Evolutionary conservation across 2,888 invertebrate species (phyloP), one percentile per base, ranked within the genome.

Genomic region (Villa cingulata): DNA sequence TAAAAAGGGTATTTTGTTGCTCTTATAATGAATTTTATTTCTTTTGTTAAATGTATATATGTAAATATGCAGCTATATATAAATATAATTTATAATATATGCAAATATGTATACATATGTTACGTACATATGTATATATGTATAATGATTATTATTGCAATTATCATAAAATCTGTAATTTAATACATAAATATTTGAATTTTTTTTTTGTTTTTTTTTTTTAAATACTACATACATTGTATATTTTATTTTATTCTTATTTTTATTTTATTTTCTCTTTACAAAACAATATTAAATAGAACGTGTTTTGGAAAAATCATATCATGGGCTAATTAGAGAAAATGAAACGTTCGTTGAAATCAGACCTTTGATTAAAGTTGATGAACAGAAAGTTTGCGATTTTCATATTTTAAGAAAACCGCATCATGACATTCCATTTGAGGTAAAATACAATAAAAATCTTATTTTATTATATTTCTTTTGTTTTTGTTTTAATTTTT

Each of bases 361-460:
- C 61, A 90, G 89, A 53, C 91, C 91, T n/a, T 76, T 85, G 57
- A 91, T 92, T 65, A 77, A 86, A 59, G 90, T 89, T 45, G 73
- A 85, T 40, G 86, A 86, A 45, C 78, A 81, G 41, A 78, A 81
- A 55, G 83, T 90, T 53, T 91, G 91, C 72, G 83, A 83, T 62
- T 91, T 89, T 74, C 82, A 85, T 59, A 90, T 91, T 58, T 80
- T 88, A 50, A 90, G 89, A 70, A 88, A 89, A 66, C 89, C 89
- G 64, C 89, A 90, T 72, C 89, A 89, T 51, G 91, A 91, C 65
- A 87, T 89, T 53, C 91, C 92, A n/a, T 92, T 92, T 66, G 81
- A 85, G 74, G 86, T 86, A 58, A 65, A 50, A 32, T 12, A 32
- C 29, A 32, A 32, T 12, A 29, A 29, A 12, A 12, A 32, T 12